phyloP scores from a whole-genome alignment of 2,797 vertebrate species.

The Scomberomorus guttatus region DNA sequence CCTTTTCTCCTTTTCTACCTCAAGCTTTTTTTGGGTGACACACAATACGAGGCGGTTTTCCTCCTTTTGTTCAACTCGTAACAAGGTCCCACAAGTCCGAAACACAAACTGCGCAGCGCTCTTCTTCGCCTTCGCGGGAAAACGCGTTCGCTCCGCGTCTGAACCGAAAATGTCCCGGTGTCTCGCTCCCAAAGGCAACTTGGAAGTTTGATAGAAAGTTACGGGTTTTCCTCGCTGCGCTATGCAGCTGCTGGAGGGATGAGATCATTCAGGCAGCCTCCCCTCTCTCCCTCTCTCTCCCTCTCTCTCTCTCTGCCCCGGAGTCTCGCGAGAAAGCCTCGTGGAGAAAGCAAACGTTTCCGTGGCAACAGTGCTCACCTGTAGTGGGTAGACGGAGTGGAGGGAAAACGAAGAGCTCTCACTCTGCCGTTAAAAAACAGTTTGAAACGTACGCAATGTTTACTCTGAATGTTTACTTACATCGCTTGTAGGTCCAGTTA shows the following conservation, averaged over 20 bases:
- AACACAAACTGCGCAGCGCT: conserved; percentile 33
- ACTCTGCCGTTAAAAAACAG: conserved; percentile 29
- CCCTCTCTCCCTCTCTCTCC: conserved; percentile 39
- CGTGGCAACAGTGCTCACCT: conserved; percentile 83
- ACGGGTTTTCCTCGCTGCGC: conserved; percentile 81
- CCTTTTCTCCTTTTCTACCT: conserved; percentile 63
- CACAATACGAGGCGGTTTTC: conserved; percentile 63
- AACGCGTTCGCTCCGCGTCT: conserved; percentile 30
- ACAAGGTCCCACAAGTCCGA: conserved; percentile 44
- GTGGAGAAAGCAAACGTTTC: conserved; percentile 78
- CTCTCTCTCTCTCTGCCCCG: conserved; percentile 12
- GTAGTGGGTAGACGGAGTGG: conserved; percentile 29
- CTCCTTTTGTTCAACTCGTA: conserved; percentile 71
- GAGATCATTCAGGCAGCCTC: conserved; percentile 85
- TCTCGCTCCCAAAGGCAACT: conserved; percentile 64
- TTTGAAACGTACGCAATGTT: neutral
- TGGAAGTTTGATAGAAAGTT: conserved; percentile 88
- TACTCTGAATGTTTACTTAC: neutral
- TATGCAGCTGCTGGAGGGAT: conserved; percentile 87
- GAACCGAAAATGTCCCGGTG: conserved; percentile 36
- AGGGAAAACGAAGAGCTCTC: conserved; percentile 38
- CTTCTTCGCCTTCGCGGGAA: conserved; percentile 27
- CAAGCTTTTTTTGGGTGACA: conserved; percentile 54
- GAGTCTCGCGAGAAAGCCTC: conserved; percentile 85
- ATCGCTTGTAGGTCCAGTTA: neutral